A percentile compares a stretch with the other conserved stretches of the same genome.
Evolutionary conservation across 2,888 invertebrate genomes (phyloP).

Genomic region (Volucella zonaria): DNA sequence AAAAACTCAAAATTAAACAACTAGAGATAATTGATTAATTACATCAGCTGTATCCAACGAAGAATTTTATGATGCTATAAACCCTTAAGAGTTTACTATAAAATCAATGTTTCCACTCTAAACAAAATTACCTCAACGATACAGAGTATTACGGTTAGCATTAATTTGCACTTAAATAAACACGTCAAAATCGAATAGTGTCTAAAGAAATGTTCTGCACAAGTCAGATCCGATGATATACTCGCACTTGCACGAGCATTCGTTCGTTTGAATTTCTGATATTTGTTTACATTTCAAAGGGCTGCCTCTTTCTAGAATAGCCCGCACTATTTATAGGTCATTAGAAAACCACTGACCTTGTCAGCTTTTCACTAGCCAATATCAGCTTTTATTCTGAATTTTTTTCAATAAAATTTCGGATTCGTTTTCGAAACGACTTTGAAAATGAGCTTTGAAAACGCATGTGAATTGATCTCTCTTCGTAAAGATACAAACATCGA

Average conservation of each 20-base stretch:
- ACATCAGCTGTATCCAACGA: too few species aligned
- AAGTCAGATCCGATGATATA: too few species aligned
- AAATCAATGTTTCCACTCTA: not conserved
- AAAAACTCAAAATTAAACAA: too few species aligned
- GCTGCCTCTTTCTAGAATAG: not conserved
- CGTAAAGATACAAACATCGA: too few species aligned
- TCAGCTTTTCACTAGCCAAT: conserved; percentile 3
- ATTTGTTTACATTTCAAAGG: conserved; percentile 29
- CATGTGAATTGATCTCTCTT: too few species aligned
- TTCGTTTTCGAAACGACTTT: conserved; percentile 28
- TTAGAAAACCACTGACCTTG: conserved; percentile 31
- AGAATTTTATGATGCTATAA: too few species aligned
- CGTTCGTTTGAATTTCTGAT: not conserved
- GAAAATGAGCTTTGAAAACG: conserved; percentile 10
- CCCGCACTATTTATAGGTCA: conserved; percentile 14
- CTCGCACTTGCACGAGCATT: not conserved
- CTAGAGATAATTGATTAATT: too few species aligned
- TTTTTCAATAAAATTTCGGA: conserved; percentile 48
- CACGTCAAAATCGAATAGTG: not conserved
- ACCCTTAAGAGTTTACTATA: too few species aligned
- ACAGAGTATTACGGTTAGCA: not conserved
- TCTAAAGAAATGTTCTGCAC: not conserved
- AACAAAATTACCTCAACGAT: conserved; percentile 14
- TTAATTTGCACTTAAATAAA: conserved; percentile 9
- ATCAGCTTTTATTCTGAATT: not conserved